Percentiles rank a stretch among this genome's conserved stretches.
Evolutionary conservation across 2,888 invertebrate genomes (phyloP).

Genomic region (Drosophila limbata): DNA sequence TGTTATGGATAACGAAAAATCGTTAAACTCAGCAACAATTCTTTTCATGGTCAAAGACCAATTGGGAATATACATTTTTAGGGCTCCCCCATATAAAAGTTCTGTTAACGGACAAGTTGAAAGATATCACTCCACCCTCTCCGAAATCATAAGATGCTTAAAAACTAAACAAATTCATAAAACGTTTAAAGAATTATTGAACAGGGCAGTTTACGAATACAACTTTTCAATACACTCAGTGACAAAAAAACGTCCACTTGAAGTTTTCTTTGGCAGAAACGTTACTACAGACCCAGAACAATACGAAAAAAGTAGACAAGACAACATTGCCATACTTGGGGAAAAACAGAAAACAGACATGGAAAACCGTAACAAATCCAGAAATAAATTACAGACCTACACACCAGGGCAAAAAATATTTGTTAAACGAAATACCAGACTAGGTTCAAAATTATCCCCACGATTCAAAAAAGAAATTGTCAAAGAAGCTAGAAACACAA

Average conservation of each 20-base stretch:
- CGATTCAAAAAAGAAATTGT: slow-evolving; percentile 23
- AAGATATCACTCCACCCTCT: slow-evolving; percentile 32
- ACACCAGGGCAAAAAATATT: slow-evolving; percentile 12
- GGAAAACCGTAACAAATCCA: slow-evolving; percentile 14
- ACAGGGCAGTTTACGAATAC: slow-evolving; percentile 21
- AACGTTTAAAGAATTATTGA: slow-evolving; percentile 24
- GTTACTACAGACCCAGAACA: slow-evolving; percentile 14
- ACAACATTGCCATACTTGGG: slow-evolving; percentile 12
- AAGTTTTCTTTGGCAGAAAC: slow-evolving; percentile 26
- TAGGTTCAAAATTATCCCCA: slow-evolving; percentile 26
- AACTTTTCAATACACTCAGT: slow-evolving; percentile 21
- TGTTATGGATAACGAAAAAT: slow-evolving; percentile 34
- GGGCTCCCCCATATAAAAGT: slow-evolving; percentile 19
- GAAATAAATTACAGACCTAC: slow-evolving; percentile 5
- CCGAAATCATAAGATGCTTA: slow-evolving; percentile 30
- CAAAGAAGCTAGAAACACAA: slow-evolving; percentile 10
- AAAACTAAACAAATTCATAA: slow-evolving; percentile 16
- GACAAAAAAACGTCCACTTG: slow-evolving; percentile 13
- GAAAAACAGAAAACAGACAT: slow-evolving; percentile 15
- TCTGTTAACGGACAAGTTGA: slow-evolving; percentile 10
- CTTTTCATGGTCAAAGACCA: slow-evolving; percentile 13
- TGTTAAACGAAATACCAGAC: slow-evolving; percentile 20
- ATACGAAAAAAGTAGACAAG: slow-evolving; percentile 18
- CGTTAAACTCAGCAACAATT: slow-evolving; percentile 18
- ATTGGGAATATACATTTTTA: slow-evolving; percentile 19